A percentile compares a stretch with the other conserved stretches of the same genome.
Conservation (phyloP, 2,113 vertebrate genomes). For the Drymodes brunneopygia region DNA sequence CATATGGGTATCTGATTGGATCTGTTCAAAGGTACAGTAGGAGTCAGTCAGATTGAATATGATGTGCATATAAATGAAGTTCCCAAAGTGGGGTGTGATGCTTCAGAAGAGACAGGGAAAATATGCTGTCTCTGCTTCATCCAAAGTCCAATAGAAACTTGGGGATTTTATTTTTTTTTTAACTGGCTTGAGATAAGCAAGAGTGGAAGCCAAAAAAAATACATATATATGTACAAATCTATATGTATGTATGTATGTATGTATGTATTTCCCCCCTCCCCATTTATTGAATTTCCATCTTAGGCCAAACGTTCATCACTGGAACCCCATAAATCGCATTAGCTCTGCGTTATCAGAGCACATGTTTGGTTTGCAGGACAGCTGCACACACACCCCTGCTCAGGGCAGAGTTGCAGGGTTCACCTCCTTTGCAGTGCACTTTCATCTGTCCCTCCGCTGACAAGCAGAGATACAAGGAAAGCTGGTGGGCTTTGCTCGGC, state of each 20-base stretch:
- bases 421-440: not conserved
- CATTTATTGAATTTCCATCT: constrained; percentile 20
- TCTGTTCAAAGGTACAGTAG: constrained; percentile 80
- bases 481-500: not conserved
- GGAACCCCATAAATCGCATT: not conserved
- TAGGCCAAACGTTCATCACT: not conserved
- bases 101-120: constrained; percentile 71
- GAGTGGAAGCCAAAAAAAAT: constrained; percentile 48
- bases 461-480: not conserved
- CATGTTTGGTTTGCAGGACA: not conserved
- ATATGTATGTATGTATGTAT: not conserved
- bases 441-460: not conserved
- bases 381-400: not conserved
- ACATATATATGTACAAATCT: not conserved
- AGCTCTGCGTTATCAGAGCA: not conserved
- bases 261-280: not conserved
- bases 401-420: not conserved
- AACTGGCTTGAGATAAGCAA: constrained; percentile 60
- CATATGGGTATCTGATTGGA: constrained; percentile 75
- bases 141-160: constrained; percentile 73
- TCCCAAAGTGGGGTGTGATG: constrained; percentile 71
- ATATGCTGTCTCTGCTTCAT: constrained; percentile 67
- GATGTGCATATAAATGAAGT: constrained; percentile 78
- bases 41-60: constrained; percentile 76
- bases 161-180: constrained; percentile 44